Base-by-base conservation (phyloP, 2,888 invertebrate genomes). In the Mystacides longicornis region DNA sequence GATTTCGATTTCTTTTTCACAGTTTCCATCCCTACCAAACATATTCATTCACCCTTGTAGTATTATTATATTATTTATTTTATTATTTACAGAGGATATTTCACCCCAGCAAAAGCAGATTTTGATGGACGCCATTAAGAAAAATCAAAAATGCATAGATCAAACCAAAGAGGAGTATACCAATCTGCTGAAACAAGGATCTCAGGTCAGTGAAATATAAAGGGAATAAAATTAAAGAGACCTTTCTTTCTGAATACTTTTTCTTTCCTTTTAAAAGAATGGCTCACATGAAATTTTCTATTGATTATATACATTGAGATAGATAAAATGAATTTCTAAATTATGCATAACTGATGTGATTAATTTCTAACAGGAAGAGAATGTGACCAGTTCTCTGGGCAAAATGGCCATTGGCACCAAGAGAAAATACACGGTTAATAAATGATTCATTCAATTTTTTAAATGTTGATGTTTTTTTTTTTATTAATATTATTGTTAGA, bases 61-160 rank as follows among this genome's bases (percentile, higher is more conserved):
- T n/a, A n/a, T n/a, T n/a, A n/a, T n/a, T n/a, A n/a, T n/a, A n/a
- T n/a, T 2, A 20, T 48, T 31, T 31, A 47, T 37, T 18, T 51
- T 45, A 27, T 23, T 31, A 31, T 47, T 49, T 21, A 2, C 23
- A 42, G 47, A 27, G 19, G 47, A 49, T 20, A n/a, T 33, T 14
- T 43, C 52, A 1, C 86, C 85, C n/a, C 81, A 86, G 4, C 91
- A 93, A 65, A 84, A 87, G 51, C 82, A 85, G 0, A 79, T 82
- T 0, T 75, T 94, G 1, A 79, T 92, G 72, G 82, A 82, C 55
- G 89, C 93, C 0, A 87, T 95, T 50, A 90, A 89, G 67, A 82
- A 84, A 0, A 81, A 93, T 1, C 91, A 93, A 64, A 86, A 86
- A 60, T 87, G 86, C 11, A 92, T 94, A 48, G 92, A 93, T 67